These are phyloP conservation scores for Zeuzera pyrina DNA, from an alignment of 2,888 invertebrate species.

Conservation along the genomic window DNA sequence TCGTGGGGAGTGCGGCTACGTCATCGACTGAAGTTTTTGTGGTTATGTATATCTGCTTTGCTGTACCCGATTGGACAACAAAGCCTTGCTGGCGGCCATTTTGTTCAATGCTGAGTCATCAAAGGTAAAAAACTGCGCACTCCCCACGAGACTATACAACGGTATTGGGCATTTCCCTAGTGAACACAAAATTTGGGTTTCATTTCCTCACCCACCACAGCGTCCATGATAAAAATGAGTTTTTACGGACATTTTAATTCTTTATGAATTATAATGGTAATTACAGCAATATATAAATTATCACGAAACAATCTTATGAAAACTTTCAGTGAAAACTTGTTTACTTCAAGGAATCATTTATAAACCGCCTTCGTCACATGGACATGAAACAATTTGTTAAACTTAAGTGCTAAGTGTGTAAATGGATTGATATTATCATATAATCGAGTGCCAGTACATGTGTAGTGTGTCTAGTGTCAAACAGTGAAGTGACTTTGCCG, in stretches of 20 bases:
- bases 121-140: slow-evolving; percentile 75
- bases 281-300: slow-evolving; percentile 20
- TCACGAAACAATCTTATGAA: slow-evolving; percentile 40
- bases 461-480: too few relatives aligned
- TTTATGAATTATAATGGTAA: slow-evolving; percentile 10
- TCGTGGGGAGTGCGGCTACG: slow-evolving; percentile 66
- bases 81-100: slow-evolving; percentile 76
- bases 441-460: too few relatives aligned
- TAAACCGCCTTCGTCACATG: too few relatives aligned
- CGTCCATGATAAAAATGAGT: slow-evolving; percentile 38
- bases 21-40: slow-evolving; percentile 56
- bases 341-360: too few relatives aligned
- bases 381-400: too few relatives aligned
- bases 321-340: too few relatives aligned
- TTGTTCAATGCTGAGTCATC: slow-evolving; percentile 77
- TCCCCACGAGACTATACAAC: slow-evolving; percentile 75
- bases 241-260: slow-evolving; percentile 14
- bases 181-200: slow-evolving; percentile 71
- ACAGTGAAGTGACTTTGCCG: too few relatives aligned
- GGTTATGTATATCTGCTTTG: slow-evolving; percentile 51
- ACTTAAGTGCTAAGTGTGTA: too few relatives aligned
- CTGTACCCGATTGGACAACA: slow-evolving; percentile 57
- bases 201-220: slow-evolving; percentile 47
- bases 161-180: slow-evolving; percentile 72
- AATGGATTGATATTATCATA: too few relatives aligned